Evolutionary conservation across 2,797 vertebrate species (phyloP).

Genomic region (Telmatherina bonti): DNA sequence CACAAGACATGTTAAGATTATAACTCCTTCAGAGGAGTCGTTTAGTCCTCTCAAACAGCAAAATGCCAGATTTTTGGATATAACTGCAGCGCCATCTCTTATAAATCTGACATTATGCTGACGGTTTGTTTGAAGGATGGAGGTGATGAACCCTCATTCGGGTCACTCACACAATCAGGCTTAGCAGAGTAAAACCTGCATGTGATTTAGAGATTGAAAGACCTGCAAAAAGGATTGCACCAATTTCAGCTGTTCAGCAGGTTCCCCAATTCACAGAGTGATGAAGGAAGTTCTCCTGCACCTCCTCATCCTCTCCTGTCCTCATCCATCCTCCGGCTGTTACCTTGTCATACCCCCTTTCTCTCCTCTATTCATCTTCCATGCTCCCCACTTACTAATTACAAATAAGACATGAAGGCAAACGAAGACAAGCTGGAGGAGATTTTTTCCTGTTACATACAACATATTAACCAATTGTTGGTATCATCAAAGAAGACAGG

Average conservation of each 20-base stretch:
- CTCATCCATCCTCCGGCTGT: slow-evolving; percentile 26
- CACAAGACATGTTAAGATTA: slow-evolving; percentile 24
- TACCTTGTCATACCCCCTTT: slow-evolving; percentile 26
- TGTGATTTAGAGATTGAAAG: slow-evolving; percentile 51
- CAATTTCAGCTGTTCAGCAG: slow-evolving; percentile 44
- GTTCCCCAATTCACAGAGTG: slow-evolving; percentile 45
- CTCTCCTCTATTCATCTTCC: slow-evolving; percentile 15
- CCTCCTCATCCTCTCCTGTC: slow-evolving; percentile 6
- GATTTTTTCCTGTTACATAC: background rate
- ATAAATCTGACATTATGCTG: slow-evolving; percentile 37
- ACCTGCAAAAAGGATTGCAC: slow-evolving; percentile 30
- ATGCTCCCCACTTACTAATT: slow-evolving; percentile 12
- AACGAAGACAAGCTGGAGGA: slow-evolving; percentile 9
- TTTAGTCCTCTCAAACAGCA: slow-evolving; percentile 58
- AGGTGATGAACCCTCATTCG: slow-evolving; percentile 51
- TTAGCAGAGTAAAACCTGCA: slow-evolving; percentile 40
- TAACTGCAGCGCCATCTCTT: slow-evolving; percentile 62
- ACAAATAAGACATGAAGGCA: slow-evolving; percentile 13
- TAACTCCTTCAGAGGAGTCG: slow-evolving; percentile 27
- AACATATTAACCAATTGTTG: slow-evolving; percentile 49
- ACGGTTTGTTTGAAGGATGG: slow-evolving; percentile 29
- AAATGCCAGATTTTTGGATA: slow-evolving; percentile 59
- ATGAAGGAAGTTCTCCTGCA: slow-evolving; percentile 54
- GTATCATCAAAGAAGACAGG: slow-evolving; percentile 25
- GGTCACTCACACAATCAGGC: slow-evolving; percentile 48